Base-by-base conservation (phyloP, 2,888 invertebrate genomes). In the Agapostemon virescens region DNA sequence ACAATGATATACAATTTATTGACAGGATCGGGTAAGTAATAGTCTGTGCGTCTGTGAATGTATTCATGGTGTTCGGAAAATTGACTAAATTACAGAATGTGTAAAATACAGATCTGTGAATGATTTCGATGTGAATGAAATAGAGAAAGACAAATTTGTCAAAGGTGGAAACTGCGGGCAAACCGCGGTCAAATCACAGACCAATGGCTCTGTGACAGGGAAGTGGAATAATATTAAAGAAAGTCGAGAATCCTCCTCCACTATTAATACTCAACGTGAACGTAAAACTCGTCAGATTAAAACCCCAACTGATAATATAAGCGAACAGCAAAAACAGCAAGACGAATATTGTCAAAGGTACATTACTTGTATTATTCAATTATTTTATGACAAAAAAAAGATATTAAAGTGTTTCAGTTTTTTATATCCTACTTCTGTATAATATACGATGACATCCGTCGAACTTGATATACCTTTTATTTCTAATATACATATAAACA, bases 321-420 rank as follows among this genome's bases (percentile, higher is more conserved):
- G 91, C 61, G 92, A 93, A 69, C 92, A 92, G 79, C 92, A 92
- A 79, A 92, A 92, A 78, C 92, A 92, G 64, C 92, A 93, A 86
- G 94, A 93, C 69, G 94, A 94, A 85, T 93, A 93, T 90, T 93
- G 93, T 86, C 93, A 93, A 87, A 93, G 93, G 93, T 93, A 87
- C 20, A 64, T 72, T 15, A 38, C 36, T 64, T 52, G 36, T 20
- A 38, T 67, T 23, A 33, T 55, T 73, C 23, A 13, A 6, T 69
- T 55, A 68, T 42, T 11, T 5, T 42, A 52, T 49, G 49, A 49
- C n/a, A 3, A 49, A 49, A 26, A 40, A n/a, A 64, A 55, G 4
- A 23, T 40, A 26, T 26, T 71, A 33, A 13, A 33, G 23, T 15
- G 36, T 33, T 55, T 26, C 42, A 58, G 17, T 33, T n/a, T 55